Conservation (phyloP, 2,888 invertebrate genomes). For the Lochmaea capreae region DNA sequence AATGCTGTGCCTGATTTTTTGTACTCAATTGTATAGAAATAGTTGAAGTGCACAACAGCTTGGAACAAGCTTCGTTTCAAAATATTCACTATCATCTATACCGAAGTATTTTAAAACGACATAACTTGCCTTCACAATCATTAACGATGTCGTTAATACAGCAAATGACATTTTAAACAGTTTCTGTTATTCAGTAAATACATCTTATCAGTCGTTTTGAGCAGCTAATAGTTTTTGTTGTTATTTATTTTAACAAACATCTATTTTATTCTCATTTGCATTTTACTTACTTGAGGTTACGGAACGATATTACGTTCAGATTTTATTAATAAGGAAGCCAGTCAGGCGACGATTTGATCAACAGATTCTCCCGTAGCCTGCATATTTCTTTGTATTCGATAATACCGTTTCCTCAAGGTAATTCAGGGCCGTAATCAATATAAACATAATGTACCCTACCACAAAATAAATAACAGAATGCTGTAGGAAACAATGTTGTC, state of each 20-base stretch:
- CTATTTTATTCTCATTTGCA: background rate
- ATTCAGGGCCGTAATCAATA: conserved; percentile 19
- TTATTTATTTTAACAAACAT: background rate
- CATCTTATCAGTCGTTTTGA: background rate
- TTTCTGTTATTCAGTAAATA: background rate
- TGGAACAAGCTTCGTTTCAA: too few species aligned
- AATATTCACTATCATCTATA: too few species aligned
- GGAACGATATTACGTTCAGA: background rate
- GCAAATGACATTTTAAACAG: too few species aligned
- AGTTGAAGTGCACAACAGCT: too few species aligned
- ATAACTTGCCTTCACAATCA: too few species aligned
- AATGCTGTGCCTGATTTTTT: too few species aligned
- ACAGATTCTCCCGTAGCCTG: background rate
- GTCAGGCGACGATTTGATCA: background rate
- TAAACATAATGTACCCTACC: background rate
- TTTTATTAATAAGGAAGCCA: background rate
- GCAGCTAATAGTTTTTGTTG: background rate
- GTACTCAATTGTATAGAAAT: too few species aligned
- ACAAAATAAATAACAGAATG: too few species aligned
- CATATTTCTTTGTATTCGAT: background rate
- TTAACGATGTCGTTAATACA: too few species aligned
- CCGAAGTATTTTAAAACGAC: too few species aligned
- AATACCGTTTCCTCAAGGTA: conserved; percentile 8
- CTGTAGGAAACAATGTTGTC: too few species aligned
- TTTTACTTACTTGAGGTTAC: background rate